Evolutionary conservation across 2,113 vertebrate genomes (phyloP).

Genomic region (Pseudorhombus dupliciocellatus): DNA sequence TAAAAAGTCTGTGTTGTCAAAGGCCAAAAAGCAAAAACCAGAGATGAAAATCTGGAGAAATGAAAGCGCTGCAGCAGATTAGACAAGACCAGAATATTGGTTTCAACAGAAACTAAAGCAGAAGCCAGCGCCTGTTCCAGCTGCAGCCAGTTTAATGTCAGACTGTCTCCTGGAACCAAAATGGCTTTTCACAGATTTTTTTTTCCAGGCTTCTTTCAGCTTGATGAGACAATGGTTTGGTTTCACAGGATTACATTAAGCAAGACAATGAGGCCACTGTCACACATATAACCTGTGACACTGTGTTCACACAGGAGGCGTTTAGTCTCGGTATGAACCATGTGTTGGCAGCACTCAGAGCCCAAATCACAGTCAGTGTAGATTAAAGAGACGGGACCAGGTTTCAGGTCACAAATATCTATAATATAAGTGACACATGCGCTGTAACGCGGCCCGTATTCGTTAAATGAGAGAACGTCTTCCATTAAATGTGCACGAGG

Average conservation of each 20-base stretch:
- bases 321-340: neutral
- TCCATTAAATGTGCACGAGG: constrained; percentile 3
- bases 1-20: neutral
- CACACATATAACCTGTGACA: neutral
- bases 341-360: neutral
- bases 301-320: neutral
- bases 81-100: neutral
- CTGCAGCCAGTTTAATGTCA: neutral
- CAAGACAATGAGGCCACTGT: constrained; percentile 3
- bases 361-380: neutral
- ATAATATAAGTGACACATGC: neutral
- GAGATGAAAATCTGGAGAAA: constrained; percentile 19
- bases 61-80: constrained; percentile 8
- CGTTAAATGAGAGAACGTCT: neutral
- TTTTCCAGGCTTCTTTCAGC: constrained; percentile 7
- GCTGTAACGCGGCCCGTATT: constrained; percentile 3
- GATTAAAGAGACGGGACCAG: neutral
- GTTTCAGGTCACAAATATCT: neutral
- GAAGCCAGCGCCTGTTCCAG: neutral
- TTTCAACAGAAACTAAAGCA: constrained; percentile 12
- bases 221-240: constrained; percentile 8
- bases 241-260: constrained; percentile 1
- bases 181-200: constrained; percentile 11
- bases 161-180: neutral
- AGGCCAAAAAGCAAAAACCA: neutral